Evolutionary conservation across 2,797 vertebrate genomes (phyloP).

Genomic region (Clarias pachynema): DNA sequence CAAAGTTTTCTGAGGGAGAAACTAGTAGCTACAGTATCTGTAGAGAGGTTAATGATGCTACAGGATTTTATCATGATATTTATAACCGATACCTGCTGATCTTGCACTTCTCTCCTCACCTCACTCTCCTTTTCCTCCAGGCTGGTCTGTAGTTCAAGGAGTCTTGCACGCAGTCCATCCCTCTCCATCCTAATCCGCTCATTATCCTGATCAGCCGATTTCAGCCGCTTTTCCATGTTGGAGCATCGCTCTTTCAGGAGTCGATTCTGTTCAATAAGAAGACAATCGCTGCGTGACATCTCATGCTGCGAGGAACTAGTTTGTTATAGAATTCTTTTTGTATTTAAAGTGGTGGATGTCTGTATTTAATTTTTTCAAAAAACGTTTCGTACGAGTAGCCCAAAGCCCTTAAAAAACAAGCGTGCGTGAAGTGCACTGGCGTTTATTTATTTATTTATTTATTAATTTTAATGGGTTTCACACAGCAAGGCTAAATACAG

Average conservation of each 20-base stretch:
- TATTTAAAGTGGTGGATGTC: neutral
- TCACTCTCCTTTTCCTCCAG: slow-evolving; percentile 74
- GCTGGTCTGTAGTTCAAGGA: slow-evolving; percentile 67
- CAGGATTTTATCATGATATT: neutral
- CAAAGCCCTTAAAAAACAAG: neutral
- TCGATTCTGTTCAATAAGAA: slow-evolving; percentile 65
- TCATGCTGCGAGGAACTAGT: neutral
- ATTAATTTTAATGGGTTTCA: neutral
- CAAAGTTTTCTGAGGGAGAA: neutral
- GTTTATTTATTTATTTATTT: neutral
- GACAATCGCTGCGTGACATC: neutral
- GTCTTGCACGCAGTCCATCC: slow-evolving; percentile 66
- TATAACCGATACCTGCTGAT: neutral
- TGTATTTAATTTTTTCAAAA: neutral
- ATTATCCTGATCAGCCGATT: slow-evolving; percentile 68
- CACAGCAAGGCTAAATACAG: neutral
- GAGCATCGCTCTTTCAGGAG: slow-evolving; percentile 71
- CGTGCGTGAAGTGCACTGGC: neutral
- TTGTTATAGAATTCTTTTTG: neutral
- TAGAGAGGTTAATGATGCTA: neutral
- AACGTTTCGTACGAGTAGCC: neutral
- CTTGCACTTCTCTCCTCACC: slow-evolving; percentile 63
- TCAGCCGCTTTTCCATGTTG: slow-evolving; percentile 68
- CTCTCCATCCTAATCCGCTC: slow-evolving; percentile 68
- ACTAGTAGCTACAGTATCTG: neutral